These are phyloP conservation scores for Antrozous pallidus DNA, from an alignment of 2,797 vertebrate genomes.

Conservation along the genomic window DNA sequence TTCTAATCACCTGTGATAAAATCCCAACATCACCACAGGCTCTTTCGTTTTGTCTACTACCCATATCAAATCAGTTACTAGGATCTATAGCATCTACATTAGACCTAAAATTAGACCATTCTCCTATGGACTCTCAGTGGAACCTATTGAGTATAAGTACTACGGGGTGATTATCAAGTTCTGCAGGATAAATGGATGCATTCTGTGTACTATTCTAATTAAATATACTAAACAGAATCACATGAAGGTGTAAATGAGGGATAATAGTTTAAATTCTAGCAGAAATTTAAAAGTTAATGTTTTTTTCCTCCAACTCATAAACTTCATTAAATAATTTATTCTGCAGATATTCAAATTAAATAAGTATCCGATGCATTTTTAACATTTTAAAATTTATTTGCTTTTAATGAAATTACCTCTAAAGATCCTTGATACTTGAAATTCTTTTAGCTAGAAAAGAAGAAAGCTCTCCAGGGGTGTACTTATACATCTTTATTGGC, in stretches of 20 bases:
- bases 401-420: slow-evolving; percentile 27
- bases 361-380: background rate
- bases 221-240: background rate
- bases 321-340: background rate
- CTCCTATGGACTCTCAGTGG: background rate
- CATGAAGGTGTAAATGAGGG: background rate
- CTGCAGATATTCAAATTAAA: background rate
- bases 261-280: background rate
- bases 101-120: background rate
- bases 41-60: background rate
- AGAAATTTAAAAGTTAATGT: background rate
- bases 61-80: background rate
- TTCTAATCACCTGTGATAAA: background rate
- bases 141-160: background rate
- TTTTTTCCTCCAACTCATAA: background rate
- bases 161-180: background rate
- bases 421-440: background rate
- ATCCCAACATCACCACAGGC: background rate
- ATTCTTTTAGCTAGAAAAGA: background rate
- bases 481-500: background rate
- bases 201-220: background rate
- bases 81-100: background rate
- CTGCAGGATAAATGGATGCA: background rate
- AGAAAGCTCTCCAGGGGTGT: background rate
- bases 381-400: slow-evolving; percentile 22